These are phyloP conservation scores for Archivesica marissinica DNA, from an alignment of 1,140 invertebrate genomes.

Conservation along the genomic window DNA sequence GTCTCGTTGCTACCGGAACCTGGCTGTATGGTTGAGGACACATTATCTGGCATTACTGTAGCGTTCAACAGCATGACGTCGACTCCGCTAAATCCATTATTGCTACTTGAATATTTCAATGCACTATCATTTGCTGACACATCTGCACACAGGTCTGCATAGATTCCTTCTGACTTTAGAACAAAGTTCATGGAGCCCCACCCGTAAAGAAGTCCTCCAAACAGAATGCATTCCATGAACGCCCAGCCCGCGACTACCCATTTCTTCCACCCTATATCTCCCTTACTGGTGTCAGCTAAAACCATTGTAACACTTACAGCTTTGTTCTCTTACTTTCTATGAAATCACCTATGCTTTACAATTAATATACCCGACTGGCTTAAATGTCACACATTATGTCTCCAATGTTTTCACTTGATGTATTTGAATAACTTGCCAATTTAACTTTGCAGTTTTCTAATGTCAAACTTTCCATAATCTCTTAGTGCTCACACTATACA, in stretches of 20 bases:
- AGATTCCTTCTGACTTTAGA: conserved; percentile 66
- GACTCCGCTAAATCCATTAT: neutral
- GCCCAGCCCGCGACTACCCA: conserved; percentile 61
- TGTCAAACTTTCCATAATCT: no score
- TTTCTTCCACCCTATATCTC: conserved; percentile 57
- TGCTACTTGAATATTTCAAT: neutral
- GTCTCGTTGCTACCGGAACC: neutral
- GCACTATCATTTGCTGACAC: neutral
- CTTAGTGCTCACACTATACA: no score
- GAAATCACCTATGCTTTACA: no score
- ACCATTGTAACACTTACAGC: conserved; percentile 40
- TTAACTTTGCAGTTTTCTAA: no score
- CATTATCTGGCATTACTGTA: neutral
- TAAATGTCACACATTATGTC: no score
- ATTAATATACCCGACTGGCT: no score
- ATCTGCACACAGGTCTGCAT: conserved; percentile 59
- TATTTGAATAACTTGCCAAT: no score
- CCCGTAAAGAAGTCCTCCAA: conserved; percentile 70
- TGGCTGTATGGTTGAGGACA: neutral
- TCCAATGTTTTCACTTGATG: no score
- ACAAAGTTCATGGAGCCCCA: conserved; percentile 70
- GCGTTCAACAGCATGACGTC: neutral
- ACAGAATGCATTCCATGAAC: conserved; percentile 67
- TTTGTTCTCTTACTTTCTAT: no score
- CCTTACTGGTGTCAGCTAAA: conserved; percentile 35